Conservation (phyloP, 2,113 vertebrate species). For the Patagioenas fasciata region DNA sequence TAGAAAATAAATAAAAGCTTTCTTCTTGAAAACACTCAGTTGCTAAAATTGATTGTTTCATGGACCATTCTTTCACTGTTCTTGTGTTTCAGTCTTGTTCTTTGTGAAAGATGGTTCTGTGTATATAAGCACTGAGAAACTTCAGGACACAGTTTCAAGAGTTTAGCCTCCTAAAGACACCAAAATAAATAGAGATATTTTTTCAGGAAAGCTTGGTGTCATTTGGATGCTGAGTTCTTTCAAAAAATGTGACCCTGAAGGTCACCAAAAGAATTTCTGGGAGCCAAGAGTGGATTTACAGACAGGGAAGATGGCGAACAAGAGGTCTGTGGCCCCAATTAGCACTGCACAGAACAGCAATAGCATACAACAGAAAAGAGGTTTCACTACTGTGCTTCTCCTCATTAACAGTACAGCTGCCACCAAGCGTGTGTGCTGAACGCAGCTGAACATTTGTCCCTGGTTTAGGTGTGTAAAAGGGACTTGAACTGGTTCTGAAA, state of each 20-base stretch:
- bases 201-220: constrained; percentile 41
- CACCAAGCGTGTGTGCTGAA: background rate
- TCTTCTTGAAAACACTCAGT: background rate
- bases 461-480: background rate
- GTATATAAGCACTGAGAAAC: background rate
- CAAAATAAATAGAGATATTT: constrained; percentile 37
- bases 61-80: background rate
- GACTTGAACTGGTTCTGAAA: background rate
- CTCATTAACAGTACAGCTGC: constrained; percentile 49
- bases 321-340: constrained; percentile 62
- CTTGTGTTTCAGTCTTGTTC: background rate
- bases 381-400: background rate
- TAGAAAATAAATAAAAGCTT: constrained; percentile 32
- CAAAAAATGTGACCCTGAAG: constrained; percentile 44
- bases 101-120: background rate
- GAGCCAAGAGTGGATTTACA: constrained; percentile 53
- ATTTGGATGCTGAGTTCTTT: constrained; percentile 25
- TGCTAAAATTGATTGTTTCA: constrained; percentile 7
- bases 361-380: background rate
- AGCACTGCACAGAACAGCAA: constrained; percentile 31
- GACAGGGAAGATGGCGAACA: constrained; percentile 44
- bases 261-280: constrained; percentile 59
- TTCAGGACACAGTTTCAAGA: background rate
- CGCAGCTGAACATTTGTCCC: background rate
- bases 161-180: background rate